Evolutionary conservation across 2,888 invertebrate genomes (phyloP).

Genomic region (Charanyca ferruginea): DNA sequence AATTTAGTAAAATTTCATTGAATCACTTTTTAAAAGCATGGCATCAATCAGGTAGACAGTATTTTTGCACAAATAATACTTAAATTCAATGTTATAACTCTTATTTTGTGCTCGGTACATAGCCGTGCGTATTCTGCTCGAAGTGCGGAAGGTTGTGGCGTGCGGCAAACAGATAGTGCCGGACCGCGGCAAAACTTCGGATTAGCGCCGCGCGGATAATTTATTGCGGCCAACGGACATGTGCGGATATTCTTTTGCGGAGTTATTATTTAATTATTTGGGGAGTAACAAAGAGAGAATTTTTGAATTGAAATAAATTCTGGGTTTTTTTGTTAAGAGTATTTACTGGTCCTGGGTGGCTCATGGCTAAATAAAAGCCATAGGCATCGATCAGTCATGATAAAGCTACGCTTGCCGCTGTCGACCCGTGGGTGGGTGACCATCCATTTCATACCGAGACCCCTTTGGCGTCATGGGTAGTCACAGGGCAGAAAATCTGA

Average conservation of each 20-base stretch:
- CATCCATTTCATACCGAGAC: no score
- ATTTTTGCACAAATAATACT: no score
- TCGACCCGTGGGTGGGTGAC: no score
- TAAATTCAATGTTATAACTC: no score
- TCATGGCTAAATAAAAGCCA: no score
- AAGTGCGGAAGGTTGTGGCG: conserved; percentile 88
- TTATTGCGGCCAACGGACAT: conserved; percentile 75
- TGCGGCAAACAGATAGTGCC: conserved; percentile 88
- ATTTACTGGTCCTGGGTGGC: neutral
- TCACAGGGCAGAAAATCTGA: no score
- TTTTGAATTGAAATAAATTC: neutral
- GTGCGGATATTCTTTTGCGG: conserved; percentile 53
- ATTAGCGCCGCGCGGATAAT: conserved; percentile 78
- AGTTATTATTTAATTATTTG: conserved; percentile 58
- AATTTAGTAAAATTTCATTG: no score
- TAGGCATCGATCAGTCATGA: no score
- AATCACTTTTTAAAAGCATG: no score
- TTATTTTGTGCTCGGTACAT: conserved; percentile 72
- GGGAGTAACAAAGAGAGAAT: conserved; percentile 21
- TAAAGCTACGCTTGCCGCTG: no score
- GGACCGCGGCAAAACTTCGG: conserved; percentile 81
- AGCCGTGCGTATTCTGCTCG: conserved; percentile 81
- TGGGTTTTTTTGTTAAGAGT: neutral
- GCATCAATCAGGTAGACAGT: no score
- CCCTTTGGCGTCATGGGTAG: no score